Evolutionary conservation across 2,888 invertebrate species (phyloP).

Genomic region (Ectemnius cavifrons): DNA sequence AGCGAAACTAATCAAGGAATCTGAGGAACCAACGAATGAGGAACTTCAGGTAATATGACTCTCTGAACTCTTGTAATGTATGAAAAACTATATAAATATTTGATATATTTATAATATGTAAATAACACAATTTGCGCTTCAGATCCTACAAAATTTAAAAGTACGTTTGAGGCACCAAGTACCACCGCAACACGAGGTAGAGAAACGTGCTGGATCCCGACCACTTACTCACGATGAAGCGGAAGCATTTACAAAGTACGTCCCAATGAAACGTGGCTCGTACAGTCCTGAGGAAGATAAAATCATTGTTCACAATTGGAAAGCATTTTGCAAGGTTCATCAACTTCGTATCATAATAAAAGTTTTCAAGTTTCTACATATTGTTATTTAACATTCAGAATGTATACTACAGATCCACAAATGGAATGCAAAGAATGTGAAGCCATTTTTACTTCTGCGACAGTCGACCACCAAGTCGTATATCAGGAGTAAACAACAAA

Average conservation of each 20-base stretch:
- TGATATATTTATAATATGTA: background rate
- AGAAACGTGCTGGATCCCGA: constrained; percentile 60
- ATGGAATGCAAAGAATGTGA: constrained; percentile 58
- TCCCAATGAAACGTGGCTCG: constrained; percentile 51
- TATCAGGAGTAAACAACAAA: constrained; percentile 53
- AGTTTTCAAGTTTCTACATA: background rate
- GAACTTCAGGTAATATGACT: constrained; percentile 22
- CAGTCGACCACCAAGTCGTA: constrained; percentile 40
- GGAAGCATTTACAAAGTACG: constrained; percentile 43
- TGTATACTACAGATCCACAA: constrained; percentile 60
- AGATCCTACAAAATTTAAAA: constrained; percentile 49
- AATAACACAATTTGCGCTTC: background rate
- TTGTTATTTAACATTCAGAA: background rate
- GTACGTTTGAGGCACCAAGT: constrained; percentile 52
- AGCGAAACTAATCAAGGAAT: constrained; percentile 10
- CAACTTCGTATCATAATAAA: background rate
- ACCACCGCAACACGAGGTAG: constrained; percentile 65
- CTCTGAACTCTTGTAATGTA: background rate
- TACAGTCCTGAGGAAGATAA: constrained; percentile 59
- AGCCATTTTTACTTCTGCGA: constrained; percentile 66
- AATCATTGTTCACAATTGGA: constrained; percentile 63
- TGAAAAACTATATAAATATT: background rate
- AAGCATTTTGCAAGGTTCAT: constrained; percentile 64
- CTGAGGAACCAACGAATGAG: background rate
- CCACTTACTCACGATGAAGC: constrained; percentile 46